Conservation (phyloP, 1,140 invertebrate species). For the Procambarus clarkii region DNA sequence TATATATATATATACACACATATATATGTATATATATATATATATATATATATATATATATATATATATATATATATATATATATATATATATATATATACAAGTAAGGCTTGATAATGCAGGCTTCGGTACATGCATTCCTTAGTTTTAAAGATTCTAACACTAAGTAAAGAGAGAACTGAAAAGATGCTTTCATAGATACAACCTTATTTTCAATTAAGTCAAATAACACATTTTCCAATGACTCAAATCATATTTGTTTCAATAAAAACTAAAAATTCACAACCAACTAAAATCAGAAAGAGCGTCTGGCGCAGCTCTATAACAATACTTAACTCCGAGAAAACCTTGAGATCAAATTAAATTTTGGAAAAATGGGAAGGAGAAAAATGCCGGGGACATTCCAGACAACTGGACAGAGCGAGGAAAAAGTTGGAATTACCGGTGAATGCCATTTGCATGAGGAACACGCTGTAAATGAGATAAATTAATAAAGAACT, state of each 20-base stretch:
- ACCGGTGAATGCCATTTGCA: constrained; percentile 6
- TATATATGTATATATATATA: constrained; percentile 41
- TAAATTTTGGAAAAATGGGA: not conserved
- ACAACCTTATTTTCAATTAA: no score
- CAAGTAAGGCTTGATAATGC: no score
- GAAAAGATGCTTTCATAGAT: no score
- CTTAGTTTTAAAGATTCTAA: no score
- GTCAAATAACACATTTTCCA: no score
- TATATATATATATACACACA: constrained; percentile 45
- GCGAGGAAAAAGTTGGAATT: constrained; percentile 4
- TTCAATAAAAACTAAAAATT: no score
- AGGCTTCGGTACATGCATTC: no score
- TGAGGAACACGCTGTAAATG: constrained; percentile 5
- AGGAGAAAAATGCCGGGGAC: not conserved
- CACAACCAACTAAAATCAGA: no score
- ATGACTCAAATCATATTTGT: no score
- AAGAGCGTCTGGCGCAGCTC: not conserved
- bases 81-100: constrained; percentile 42
- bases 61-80: constrained; percentile 39
- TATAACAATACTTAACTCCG: not conserved
- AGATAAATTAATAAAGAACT: constrained; percentile 21
- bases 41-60: constrained; percentile 34
- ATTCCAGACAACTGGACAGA: constrained; percentile 12
- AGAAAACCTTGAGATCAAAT: not conserved
- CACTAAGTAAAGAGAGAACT: no score